phyloP scores from a whole-genome alignment of 92 coral and sea anemone species.

The Anthopleura xanthogrammica region DNA sequence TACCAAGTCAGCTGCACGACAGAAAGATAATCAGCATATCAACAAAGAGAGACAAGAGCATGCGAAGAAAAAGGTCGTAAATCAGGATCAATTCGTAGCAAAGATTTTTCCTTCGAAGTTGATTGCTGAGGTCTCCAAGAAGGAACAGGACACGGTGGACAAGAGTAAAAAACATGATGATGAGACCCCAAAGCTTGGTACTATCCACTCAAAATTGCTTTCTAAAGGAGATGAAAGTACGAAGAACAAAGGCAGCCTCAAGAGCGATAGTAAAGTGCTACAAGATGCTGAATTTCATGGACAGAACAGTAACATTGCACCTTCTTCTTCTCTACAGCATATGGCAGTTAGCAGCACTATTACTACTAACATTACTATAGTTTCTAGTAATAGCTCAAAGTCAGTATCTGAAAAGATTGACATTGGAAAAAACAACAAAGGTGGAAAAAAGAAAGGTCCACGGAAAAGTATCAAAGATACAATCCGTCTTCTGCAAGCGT shows the following conservation, averaged over 20 bases:
- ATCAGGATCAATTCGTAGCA: neutral
- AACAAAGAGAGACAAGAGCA: neutral
- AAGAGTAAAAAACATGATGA: neutral
- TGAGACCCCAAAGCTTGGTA: neutral
- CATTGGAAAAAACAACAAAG: neutral
- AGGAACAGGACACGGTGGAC: neutral
- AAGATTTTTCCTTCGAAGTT: constrained; percentile 16
- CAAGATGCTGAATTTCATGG: neutral
- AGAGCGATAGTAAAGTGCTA: neutral
- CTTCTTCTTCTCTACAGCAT: neutral
- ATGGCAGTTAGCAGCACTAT: neutral
- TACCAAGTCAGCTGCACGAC: neutral
- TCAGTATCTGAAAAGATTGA: neutral
- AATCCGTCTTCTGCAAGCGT: constrained; percentile 19
- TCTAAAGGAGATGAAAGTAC: neutral
- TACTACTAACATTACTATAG: neutral
- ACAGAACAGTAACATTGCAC: neutral
- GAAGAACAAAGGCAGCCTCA: neutral
- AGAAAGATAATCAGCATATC: neutral
- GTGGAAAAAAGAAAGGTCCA: neutral
- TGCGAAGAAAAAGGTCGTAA: neutral
- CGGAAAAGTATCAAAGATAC: constrained; percentile 7
- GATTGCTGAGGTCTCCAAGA: neutral
- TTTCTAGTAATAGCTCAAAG: neutral
- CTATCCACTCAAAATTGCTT: neutral